Evolutionary conservation across 2,888 invertebrate genomes (phyloP).

Genomic region (Nemoura dubitans): DNA sequence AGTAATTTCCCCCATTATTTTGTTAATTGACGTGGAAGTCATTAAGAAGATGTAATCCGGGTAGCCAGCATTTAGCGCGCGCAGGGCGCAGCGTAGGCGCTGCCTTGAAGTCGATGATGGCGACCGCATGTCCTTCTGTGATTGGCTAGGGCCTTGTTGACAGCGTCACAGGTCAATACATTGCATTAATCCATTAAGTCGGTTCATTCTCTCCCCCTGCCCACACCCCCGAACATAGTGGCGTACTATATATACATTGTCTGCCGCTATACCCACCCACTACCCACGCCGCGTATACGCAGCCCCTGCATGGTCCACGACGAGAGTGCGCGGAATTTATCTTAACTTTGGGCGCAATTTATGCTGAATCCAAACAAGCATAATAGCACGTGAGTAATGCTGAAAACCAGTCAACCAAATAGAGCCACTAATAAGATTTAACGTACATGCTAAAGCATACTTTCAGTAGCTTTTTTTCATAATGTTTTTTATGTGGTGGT

Average conservation of each 20-base stretch:
- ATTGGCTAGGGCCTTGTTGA: slow-evolving; percentile 44
- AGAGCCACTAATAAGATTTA: not conserved
- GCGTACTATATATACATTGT: not conserved
- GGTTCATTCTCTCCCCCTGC: slow-evolving; percentile 40
- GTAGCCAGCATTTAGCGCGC: not conserved
- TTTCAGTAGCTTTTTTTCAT: not conserved
- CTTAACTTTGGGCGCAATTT: not conserved
- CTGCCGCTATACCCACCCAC: not conserved
- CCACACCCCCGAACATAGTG: no score
- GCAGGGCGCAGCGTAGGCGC: not conserved
- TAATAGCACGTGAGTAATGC: not conserved
- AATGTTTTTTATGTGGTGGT: not conserved
- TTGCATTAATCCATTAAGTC: slow-evolving; percentile 50
- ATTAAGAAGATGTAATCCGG: slow-evolving; percentile 43
- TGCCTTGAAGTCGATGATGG: not conserved
- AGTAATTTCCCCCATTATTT: slow-evolving; percentile 36
- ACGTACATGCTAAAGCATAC: not conserved
- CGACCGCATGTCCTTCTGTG: slow-evolving; percentile 2
- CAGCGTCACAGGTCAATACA: slow-evolving; percentile 50
- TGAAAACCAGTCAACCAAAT: not conserved
- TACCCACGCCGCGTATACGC: no score
- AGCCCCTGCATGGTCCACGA: not conserved
- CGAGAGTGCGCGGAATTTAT: not conserved
- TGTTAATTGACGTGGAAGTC: slow-evolving; percentile 48
- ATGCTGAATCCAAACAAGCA: slow-evolving; percentile 7